These are phyloP conservation scores for Leptinotarsa texana DNA, from an alignment of 1,140 invertebrate genomes.

Conservation along the genomic window DNA sequence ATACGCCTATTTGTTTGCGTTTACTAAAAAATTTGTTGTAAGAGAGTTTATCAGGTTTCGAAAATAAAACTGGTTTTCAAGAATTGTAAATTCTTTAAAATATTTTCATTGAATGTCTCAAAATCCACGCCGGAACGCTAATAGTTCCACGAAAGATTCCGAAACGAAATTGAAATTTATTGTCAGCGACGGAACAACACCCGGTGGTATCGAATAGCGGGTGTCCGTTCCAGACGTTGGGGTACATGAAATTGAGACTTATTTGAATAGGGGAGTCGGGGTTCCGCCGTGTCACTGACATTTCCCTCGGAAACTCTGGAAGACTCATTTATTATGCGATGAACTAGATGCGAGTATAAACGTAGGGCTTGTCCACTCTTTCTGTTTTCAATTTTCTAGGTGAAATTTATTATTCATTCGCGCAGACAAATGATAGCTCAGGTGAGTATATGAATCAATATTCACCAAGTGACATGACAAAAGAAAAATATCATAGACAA, in stretches of 20 bases:
- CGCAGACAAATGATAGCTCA: too few relatives aligned
- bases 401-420: too few relatives aligned
- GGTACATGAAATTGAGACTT: constrained; percentile 21
- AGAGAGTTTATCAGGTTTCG: too few relatives aligned
- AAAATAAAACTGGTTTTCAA: too few relatives aligned
- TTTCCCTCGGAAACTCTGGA: constrained; percentile 7
- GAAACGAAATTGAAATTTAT: constrained; percentile 16
- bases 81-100: too few relatives aligned
- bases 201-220: constrained; percentile 15
- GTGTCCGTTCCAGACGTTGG: constrained; percentile 20
- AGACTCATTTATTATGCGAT: background rate
- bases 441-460: too few relatives aligned
- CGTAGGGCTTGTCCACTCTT: background rate
- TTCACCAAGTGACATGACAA: too few relatives aligned
- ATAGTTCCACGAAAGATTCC: background rate
- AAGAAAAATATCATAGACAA: too few relatives aligned
- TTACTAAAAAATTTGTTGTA: too few relatives aligned
- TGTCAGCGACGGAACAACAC: constrained; percentile 8
- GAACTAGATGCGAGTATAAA: background rate
- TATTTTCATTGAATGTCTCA: too few relatives aligned
- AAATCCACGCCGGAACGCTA: background rate
- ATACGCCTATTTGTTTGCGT: too few relatives aligned
- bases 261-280: constrained; percentile 14
- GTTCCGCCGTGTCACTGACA: constrained; percentile 12
- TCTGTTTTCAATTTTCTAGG: too few relatives aligned